A percentile compares a stretch with the other conserved stretches of the same genome.
Evolutionary conservation across 2,797 vertebrate genomes (phyloP).

Genomic region (Okamejei kenojei): DNA sequence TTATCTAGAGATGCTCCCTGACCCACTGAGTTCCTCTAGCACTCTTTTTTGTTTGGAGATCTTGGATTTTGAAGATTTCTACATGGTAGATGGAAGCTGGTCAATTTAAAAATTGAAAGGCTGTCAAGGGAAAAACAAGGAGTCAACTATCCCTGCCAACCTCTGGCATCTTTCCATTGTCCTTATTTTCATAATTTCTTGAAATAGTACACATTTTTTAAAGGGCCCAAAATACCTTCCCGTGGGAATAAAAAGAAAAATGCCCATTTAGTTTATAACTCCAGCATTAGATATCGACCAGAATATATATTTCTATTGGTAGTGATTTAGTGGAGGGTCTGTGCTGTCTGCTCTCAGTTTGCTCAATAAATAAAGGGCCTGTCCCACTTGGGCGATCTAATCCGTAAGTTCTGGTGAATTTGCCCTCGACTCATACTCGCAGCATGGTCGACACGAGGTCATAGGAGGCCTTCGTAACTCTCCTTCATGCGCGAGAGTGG

Average conservation of each 20-base stretch:
- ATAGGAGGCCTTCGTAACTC: too few relatives aligned
- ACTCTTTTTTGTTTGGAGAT: too few relatives aligned
- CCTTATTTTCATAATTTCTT: not conserved
- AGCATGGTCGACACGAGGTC: too few relatives aligned
- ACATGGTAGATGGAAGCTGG: not conserved
- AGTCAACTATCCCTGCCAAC: not conserved
- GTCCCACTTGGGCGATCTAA: too few relatives aligned
- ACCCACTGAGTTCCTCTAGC: too few relatives aligned
- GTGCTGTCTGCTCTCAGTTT: not conserved
- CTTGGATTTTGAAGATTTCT: not conserved
- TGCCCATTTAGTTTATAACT: not conserved
- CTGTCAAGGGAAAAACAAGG: not conserved
- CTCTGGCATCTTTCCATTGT: not conserved
- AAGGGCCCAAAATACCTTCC: not conserved
- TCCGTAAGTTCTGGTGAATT: too few relatives aligned
- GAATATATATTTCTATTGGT: not conserved
- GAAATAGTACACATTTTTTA: not conserved
- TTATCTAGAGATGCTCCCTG: too few relatives aligned
- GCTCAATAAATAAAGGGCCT: too few relatives aligned
- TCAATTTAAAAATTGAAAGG: not conserved
- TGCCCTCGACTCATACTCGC: too few relatives aligned
- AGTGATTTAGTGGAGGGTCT: not conserved
- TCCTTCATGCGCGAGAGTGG: too few relatives aligned
- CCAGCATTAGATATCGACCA: not conserved
- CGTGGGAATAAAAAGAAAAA: not conserved